phyloP scores from a whole-genome alignment of 2,888 invertebrate species.

The Drosophila nr. perissopoda region DNA sequence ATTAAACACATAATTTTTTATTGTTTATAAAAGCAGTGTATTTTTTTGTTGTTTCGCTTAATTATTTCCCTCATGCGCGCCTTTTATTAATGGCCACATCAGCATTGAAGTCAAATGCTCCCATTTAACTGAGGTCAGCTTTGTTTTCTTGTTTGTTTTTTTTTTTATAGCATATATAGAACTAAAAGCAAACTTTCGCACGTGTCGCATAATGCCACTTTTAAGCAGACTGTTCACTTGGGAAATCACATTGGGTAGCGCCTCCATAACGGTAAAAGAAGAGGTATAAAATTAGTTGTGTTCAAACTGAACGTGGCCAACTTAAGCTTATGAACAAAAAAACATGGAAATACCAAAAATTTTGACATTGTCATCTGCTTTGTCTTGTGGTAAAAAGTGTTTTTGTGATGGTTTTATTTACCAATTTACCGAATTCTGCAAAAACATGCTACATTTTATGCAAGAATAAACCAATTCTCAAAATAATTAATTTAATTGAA shows the following conservation, averaged over 20 bases:
- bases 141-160: slow-evolving; percentile 2
- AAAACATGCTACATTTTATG: not conserved
- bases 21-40: slow-evolving; percentile 67
- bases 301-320: not conserved
- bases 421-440: not conserved
- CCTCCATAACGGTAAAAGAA: not conserved
- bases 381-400: not conserved
- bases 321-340: not conserved
- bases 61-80: slow-evolving; percentile 73
- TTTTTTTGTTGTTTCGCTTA: slow-evolving; percentile 57
- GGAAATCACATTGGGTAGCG: not conserved
- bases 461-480: not conserved
- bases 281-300: not conserved
- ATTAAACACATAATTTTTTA: slow-evolving; percentile 79
- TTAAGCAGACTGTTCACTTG: not conserved
- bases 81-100: slow-evolving; percentile 65
- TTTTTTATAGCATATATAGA: not conserved
- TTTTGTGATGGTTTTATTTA: not conserved
- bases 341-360: not conserved
- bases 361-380: not conserved
- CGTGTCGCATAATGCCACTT: slow-evolving; percentile 38
- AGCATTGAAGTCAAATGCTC: slow-evolving; percentile 25
- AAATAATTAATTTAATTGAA: not conserved
- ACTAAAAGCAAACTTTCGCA: slow-evolving; percentile 36
- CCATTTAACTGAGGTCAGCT: slow-evolving; percentile 59